Evolutionary conservation across 2,113 vertebrate genomes (phyloP), one percentile per base, ranked within the genome.

Genomic region (Corythoichthys intestinalis): DNA sequence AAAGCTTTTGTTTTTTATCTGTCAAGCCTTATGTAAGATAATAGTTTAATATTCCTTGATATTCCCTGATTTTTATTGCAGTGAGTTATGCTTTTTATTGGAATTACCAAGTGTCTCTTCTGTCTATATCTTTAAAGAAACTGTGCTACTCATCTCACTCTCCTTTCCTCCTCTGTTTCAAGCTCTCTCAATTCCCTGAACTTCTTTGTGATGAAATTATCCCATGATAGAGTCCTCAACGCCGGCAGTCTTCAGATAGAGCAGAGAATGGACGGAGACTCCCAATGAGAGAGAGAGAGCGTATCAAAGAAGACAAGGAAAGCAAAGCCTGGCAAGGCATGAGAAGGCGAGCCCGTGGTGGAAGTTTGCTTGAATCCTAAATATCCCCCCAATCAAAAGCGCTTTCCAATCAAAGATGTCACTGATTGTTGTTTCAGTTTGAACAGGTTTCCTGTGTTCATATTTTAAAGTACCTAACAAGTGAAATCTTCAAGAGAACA

Each of bases 161-260:
- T 13, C 7, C 66, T 53, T 28, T 20, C 50, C 44, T 56, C 62
- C 58, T 70, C 37, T 67, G 71, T 85, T 80, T 79, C 76, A 79
- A 74, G 67, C 78, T 80, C 76, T 70, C 70, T 79, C 53, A 38
- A 79, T 81, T 81, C 81, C 78, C 78, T 62, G 38, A 61, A 72
- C 80, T 78, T 71, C 71, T 74, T 84, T 85, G 76, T 78, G 80
- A 84, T 84, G 74, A 87, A 85, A 82, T 80, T 78, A 81, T 80
- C 77, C 83, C 72, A 78, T 69, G 71, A 79, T 74, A 77, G 73
- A 84, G 73, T 71, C 74, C 70, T 79, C 66, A 73, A 75, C 70
- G 53, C 63, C 28, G 69, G 80, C 69, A 59, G 57, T 83, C 70
- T 80, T 74, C 68, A 85, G 69, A 80, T 63, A 71, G 74, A 71